Evolutionary conservation across 92 coral and sea anemone genomes (phyloP).

Genomic region (Palythoa caribaeorum): DNA sequence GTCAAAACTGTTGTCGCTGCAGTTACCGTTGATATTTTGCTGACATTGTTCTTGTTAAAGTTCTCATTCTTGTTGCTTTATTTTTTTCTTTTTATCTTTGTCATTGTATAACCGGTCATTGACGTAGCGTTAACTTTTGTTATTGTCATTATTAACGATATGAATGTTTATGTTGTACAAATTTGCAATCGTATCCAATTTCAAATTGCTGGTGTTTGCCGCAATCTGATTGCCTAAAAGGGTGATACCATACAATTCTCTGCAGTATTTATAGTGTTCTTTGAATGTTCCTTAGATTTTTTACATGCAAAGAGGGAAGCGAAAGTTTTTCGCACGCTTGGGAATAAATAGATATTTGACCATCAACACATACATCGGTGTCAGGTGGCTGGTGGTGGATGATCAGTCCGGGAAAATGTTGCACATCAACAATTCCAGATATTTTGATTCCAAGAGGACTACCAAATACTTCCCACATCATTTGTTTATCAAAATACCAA

Average conservation of each 20-base stretch:
- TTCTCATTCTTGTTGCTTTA: no score
- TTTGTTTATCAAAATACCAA: constrained; percentile 80
- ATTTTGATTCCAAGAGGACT: constrained; percentile 54
- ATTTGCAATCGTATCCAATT: no score
- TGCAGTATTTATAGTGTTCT: background rate
- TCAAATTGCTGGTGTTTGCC: no score
- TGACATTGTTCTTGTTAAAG: no score
- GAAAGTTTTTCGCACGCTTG: constrained; percentile 58
- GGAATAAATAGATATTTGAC: constrained; percentile 56
- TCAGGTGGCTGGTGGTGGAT: constrained; percentile 83
- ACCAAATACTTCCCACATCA: background rate
- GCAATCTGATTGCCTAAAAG: no score
- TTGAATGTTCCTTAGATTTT: constrained; percentile 27
- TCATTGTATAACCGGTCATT: no score
- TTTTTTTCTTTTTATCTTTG: no score
- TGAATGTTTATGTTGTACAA: no score
- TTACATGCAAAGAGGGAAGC: constrained; percentile 50
- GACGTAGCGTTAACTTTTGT: no score
- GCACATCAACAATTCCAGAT: constrained; percentile 61
- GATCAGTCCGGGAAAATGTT: constrained; percentile 71
- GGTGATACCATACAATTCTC: no score
- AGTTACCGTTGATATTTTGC: no score
- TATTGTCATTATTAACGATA: no score
- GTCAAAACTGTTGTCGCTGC: background rate
- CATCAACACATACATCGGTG: constrained; percentile 76